Percentiles rank a stretch among this genome's conserved stretches.
These are phyloP conservation scores for Andrena fulva DNA, from an alignment of 2,888 invertebrate species.

Conservation along the genomic window DNA sequence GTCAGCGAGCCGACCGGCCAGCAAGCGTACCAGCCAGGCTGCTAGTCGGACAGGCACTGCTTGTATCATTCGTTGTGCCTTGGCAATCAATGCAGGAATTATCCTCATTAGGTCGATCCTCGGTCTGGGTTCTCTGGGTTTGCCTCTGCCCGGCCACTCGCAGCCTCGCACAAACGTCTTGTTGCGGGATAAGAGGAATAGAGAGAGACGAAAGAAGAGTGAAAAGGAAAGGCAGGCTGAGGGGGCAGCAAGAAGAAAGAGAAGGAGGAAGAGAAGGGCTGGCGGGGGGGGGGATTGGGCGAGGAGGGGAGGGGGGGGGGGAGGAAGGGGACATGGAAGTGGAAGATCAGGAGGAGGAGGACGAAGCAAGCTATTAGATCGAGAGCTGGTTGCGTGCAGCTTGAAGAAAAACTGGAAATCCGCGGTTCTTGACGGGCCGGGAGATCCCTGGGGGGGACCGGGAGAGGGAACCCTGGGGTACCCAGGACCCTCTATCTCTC, in stretches of 20 bases:
- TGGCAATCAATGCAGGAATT: constrained; percentile 84
- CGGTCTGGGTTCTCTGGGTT: constrained; percentile 68
- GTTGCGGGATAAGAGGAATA: constrained; percentile 25
- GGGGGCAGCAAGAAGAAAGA: constrained; percentile 20
- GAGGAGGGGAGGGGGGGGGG: constrained; percentile 36
- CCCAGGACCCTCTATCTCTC: constrained; percentile 60
- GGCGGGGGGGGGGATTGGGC: constrained; percentile 27
- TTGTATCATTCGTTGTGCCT: constrained; percentile 75
- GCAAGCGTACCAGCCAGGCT: constrained; percentile 42
- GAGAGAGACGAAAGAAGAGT: constrained; percentile 37
- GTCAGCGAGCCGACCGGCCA: constrained; percentile 36
- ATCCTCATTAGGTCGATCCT: constrained; percentile 83
- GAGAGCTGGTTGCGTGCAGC: constrained; percentile 77
- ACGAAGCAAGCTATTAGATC: constrained; percentile 81
- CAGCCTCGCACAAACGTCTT: constrained; percentile 47
- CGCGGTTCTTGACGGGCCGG: constrained; percentile 76
- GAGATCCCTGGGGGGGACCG: constrained; percentile 70
- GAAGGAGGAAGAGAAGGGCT: constrained; percentile 38
- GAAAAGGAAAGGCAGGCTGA: constrained; percentile 29
- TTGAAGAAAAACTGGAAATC: constrained; percentile 82
- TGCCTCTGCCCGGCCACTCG: constrained; percentile 52
- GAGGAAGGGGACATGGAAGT: constrained; percentile 37
- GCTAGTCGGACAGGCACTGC: constrained; percentile 66
- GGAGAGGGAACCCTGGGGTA: constrained; percentile 61
- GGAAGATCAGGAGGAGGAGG: constrained; percentile 62